Base-by-base conservation (phyloP, 2,113 vertebrate species). In the Ciconia boyciana region DNA sequence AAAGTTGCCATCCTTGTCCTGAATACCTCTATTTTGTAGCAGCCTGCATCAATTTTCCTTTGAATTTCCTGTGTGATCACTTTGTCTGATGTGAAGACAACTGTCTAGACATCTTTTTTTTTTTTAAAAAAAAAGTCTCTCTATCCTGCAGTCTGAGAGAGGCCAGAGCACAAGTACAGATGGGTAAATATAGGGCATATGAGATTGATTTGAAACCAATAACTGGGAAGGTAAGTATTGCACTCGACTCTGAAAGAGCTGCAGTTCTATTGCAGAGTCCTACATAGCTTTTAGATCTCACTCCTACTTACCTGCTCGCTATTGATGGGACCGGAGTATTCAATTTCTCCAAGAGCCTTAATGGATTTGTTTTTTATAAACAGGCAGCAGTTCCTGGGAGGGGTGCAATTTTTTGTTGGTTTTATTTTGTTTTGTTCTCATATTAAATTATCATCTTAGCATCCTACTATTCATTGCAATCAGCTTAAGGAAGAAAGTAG, bases 31-130 rank as follows among this genome's bases (percentile, higher is more conserved):
- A 16, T 94, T 97, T 87, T 91, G 51, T 83, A 84, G 80, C 83
- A 76, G 81, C 84, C 75, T 25, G 4, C 94, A 87, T 88, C 83
- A 76, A 51, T 95, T 94, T 78, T 58, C 68, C 74, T 62, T 79
- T 88, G 88, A 94, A 83, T 94, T 97, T 95, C 70, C 83, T 91
- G 43, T 79, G 65, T 49, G 96, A 96, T 87, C 57, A 29, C 78
- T 95, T 91, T 79, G 91, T 95, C 94, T 97, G 94, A 79, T 93
- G 71, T 4, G 22, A 91, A 97, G 94, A 91, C 88, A 96, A 74
- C 94, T 95, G 97, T 97, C 97, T 97, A 97, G 96, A 98, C 96
- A 95, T 74, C 81, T 39, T 44, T 91, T 74, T 49, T 36, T 36
- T 36, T 36, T 36, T 36, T 7, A n/a, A 60, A 74, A 87, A 32